phyloP scores from a whole-genome alignment of 2,797 vertebrate species.

The Rhinichthys osculus region DNA sequence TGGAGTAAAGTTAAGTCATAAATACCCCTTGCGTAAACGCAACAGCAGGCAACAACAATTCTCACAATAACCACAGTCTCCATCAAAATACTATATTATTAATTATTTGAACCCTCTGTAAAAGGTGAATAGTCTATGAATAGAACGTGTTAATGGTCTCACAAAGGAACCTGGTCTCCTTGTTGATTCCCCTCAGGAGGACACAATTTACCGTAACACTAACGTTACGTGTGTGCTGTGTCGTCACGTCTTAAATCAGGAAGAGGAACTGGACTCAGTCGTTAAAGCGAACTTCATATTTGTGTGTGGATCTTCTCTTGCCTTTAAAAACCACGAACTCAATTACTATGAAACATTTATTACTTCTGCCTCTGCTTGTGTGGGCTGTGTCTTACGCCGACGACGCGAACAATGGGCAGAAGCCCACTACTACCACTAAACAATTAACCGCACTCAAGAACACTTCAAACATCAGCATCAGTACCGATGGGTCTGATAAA shows the following conservation, averaged over 20 bases:
- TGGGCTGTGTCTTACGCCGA: constrained; percentile 18
- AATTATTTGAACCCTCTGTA: neutral
- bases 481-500: neutral
- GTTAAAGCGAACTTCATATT: neutral
- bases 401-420: rapidly evolving
- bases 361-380: neutral
- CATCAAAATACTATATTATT: neutral
- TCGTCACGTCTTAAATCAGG: constrained; percentile 39
- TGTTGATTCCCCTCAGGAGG: constrained; percentile 32
- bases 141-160: neutral
- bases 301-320: too few relatives aligned
- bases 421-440: neutral
- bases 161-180: neutral
- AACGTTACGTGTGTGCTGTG: too few relatives aligned
- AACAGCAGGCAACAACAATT: too few relatives aligned
- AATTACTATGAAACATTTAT: constrained; percentile 9
- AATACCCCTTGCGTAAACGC: too few relatives aligned
- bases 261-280: constrained; percentile 39
- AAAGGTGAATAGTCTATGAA: neutral
- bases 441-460: neutral
- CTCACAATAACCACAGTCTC: too few relatives aligned
- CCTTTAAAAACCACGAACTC: neutral
- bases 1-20: too few relatives aligned
- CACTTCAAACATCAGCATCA: neutral
- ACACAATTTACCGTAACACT: constrained; percentile 39